Percentiles rank a stretch among this genome's conserved stretches.
phyloP scores from a whole-genome alignment of 2,797 vertebrate genomes.

The Pseudochaenichthys georgianus region DNA sequence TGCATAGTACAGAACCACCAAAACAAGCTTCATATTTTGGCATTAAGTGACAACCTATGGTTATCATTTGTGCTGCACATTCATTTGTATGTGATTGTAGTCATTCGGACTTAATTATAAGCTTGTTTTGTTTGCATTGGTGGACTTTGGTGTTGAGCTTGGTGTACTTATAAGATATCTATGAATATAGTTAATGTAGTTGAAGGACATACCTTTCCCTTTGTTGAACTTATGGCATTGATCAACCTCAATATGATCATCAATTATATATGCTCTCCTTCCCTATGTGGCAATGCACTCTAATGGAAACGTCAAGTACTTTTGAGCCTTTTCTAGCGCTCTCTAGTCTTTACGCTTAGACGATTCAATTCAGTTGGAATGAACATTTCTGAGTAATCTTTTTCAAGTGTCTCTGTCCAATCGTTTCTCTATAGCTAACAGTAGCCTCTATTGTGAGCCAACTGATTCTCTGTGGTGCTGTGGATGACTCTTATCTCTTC shows the following conservation, averaged over 20 bases:
- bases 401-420: conserved; percentile 2
- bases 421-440: background rate
- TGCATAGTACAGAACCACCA: background rate
- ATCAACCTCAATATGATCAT: background rate
- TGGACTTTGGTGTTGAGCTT: background rate
- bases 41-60: background rate
- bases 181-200: background rate
- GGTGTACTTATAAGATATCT: background rate
- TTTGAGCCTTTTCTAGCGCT: background rate
- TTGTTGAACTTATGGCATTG: background rate
- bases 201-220: background rate
- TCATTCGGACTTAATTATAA: background rate
- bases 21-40: background rate
- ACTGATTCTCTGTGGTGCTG: background rate
- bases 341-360: background rate
- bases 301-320: conserved; percentile 6
- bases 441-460: background rate
- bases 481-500: background rate
- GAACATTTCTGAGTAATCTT: background rate
- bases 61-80: background rate
- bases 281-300: background rate
- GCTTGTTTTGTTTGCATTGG: background rate
- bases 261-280: background rate
- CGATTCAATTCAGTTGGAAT: conserved; percentile 5
- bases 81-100: background rate